These are phyloP conservation scores for Oligia strigilis DNA, from an alignment of 2,888 invertebrate genomes.

Conservation along the genomic window DNA sequence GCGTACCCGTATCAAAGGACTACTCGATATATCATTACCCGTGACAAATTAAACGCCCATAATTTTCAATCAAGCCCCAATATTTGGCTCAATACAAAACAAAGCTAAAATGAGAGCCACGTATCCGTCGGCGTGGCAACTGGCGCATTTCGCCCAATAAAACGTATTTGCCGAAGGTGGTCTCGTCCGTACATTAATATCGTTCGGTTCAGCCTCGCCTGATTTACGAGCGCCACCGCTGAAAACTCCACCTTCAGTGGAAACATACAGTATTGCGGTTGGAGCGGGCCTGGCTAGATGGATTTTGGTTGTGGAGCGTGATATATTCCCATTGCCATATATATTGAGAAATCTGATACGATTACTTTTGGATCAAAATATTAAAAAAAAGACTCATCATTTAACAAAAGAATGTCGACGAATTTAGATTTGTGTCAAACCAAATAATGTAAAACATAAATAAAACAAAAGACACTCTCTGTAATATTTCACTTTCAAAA, in stretches of 20 bases:
- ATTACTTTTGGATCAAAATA: neutral
- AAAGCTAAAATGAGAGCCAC: conserved; percentile 59
- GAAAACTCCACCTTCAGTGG: conserved; percentile 71
- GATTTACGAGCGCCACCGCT: conserved; percentile 71
- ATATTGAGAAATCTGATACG: neutral
- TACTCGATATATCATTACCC: conserved; percentile 15
- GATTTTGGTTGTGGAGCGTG: neutral
- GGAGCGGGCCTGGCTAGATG: neutral
- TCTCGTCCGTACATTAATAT: conserved; percentile 72
- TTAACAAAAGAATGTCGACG: conserved; percentile 2
- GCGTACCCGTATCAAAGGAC: neutral
- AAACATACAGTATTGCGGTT: conserved; percentile 56
- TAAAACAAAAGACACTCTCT: conserved; percentile 13
- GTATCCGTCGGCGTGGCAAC: conserved; percentile 54
- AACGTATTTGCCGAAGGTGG: conserved; percentile 71
- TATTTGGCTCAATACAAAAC: conserved; percentile 57
- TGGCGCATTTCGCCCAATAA: conserved; percentile 69
- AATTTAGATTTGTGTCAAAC: neutral
- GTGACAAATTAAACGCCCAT: conserved; percentile 52
- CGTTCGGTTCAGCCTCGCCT: conserved; percentile 68
- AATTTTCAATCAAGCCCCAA: conserved; percentile 57
- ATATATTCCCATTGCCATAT: neutral
- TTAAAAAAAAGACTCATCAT: neutral
- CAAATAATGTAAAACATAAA: neutral
- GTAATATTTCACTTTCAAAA: conserved; percentile 28